Evolutionary conservation across 2,113 vertebrate genomes (phyloP).

Genomic region (Isichthys henryi): DNA sequence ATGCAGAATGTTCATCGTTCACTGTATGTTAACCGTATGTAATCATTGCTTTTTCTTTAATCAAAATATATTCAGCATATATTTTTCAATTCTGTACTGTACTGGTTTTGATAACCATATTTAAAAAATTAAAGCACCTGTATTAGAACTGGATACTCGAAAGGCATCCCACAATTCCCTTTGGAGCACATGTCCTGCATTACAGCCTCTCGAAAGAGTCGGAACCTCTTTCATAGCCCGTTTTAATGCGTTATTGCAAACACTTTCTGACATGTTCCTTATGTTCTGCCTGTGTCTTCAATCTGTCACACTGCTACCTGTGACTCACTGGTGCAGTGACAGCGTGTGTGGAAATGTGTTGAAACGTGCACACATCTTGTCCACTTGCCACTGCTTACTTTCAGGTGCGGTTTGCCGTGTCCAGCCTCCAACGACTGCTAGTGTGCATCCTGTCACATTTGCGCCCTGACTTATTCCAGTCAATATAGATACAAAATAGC

Average conservation of each 20-base stretch:
- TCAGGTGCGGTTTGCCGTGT: not conserved
- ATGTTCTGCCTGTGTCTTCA: not conserved
- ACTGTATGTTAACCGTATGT: conserved; percentile 18
- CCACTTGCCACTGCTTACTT: conserved; percentile 30
- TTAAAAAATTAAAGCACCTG: conserved; percentile 34
- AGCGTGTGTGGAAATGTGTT: not conserved
- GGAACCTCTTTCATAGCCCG: not conserved
- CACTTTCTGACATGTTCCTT: not conserved
- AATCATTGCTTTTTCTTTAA: not conserved
- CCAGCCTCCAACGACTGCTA: not conserved
- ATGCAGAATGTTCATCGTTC: conserved; percentile 27
- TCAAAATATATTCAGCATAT: conserved; percentile 47
- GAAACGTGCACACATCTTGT: not conserved
- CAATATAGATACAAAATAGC: conserved; percentile 19
- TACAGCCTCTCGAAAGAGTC: not conserved
- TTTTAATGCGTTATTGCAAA: not conserved
- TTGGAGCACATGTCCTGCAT: conserved; percentile 9
- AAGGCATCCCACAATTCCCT: conserved; percentile 25
- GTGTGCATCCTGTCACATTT: not conserved
- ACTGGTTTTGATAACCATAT: conserved; percentile 32
- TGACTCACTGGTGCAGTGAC: not conserved
- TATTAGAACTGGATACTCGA: conserved; percentile 35
- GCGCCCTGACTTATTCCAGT: conserved; percentile 27
- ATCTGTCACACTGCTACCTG: not conserved
- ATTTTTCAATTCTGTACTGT: conserved; percentile 43